Base-by-base conservation (phyloP, 2,797 vertebrate genomes). In the Dromococcyx pavoninus region DNA sequence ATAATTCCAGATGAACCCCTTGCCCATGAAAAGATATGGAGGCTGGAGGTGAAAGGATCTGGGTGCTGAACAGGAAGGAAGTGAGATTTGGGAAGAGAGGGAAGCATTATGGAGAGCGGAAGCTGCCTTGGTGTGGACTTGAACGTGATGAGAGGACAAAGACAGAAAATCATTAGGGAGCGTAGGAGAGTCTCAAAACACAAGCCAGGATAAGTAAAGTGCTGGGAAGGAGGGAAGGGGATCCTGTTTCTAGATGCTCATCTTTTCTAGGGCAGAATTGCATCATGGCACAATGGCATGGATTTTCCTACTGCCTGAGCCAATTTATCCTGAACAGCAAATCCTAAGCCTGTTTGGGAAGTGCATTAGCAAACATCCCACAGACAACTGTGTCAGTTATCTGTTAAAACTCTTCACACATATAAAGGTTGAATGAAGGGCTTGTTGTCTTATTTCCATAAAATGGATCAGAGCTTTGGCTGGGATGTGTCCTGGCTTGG, bases 111-210 rank as follows among this genome's bases (percentile, higher is more conserved):
- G 4, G n/a, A 77, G 48, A 67, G 54, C 39, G 80, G 39, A 46
- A 77, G 16, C 25, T 84, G 37, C 27, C 25, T 76, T 67, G 12
- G 17, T 23, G 56, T 13, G 15, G 30, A 37, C 30, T 32, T 32
- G 61, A 43, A 17, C 6, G 10, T 18, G 16, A 16, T 17, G 22
- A 44, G 32, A 82, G 46, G 16, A 15, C 51, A 67, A 83, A 93
- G 32, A 48, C 46, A 46, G 46, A 46, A 91, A 62, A 44, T 22
- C 6, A 15, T 35, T 54, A 79, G 69, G 72, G 37, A 66, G 21
- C 0, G 0, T 7, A 56, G 11, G 0, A 8, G 15, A 2, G 9
- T 67, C 67, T 71, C 25, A n/a, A 86, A 79, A 35, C 18, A 8
- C 9, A 46, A 54, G 13, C 28, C 69, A 58, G 39, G 17, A 41